Percentiles rank a stretch among this genome's conserved stretches.
Evolutionary conservation across 2,888 invertebrate species (phyloP).

Genomic region (Tipula vernalis): DNA sequence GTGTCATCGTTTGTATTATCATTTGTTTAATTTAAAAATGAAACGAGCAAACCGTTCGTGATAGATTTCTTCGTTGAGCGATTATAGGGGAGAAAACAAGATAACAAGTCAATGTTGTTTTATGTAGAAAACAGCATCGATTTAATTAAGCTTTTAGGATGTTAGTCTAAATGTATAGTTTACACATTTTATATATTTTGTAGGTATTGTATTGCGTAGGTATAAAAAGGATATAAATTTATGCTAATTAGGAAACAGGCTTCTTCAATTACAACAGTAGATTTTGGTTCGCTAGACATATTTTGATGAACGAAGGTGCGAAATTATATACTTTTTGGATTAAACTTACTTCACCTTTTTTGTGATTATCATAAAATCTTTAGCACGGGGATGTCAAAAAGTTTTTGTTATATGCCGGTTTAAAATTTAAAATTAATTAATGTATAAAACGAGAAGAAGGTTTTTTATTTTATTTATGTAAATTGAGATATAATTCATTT

Average conservation of each 20-base stretch:
- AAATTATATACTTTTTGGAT: background rate
- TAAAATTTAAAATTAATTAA: background rate
- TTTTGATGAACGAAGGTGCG: background rate
- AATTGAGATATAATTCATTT: too few relatives aligned
- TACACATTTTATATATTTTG: background rate
- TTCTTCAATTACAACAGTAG: background rate
- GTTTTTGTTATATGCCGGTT: background rate
- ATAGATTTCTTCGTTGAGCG: background rate
- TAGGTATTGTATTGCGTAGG: background rate
- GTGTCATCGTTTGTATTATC: background rate
- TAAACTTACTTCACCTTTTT: background rate
- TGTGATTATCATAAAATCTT: background rate
- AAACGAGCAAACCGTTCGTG: background rate
- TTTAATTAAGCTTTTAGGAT: background rate
- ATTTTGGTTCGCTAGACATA: background rate
- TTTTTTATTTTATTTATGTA: too few relatives aligned
- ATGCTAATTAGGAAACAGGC: background rate
- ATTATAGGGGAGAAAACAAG: background rate
- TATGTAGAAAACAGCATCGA: background rate
- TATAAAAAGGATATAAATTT: background rate
- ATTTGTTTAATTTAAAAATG: background rate
- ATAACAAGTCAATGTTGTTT: background rate
- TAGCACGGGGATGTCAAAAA: background rate
- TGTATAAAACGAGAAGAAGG: too few relatives aligned
- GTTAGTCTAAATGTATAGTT: background rate